Evolutionary conservation across 2,888 invertebrate genomes (phyloP).

Genomic region (Itoplectis maculator): DNA sequence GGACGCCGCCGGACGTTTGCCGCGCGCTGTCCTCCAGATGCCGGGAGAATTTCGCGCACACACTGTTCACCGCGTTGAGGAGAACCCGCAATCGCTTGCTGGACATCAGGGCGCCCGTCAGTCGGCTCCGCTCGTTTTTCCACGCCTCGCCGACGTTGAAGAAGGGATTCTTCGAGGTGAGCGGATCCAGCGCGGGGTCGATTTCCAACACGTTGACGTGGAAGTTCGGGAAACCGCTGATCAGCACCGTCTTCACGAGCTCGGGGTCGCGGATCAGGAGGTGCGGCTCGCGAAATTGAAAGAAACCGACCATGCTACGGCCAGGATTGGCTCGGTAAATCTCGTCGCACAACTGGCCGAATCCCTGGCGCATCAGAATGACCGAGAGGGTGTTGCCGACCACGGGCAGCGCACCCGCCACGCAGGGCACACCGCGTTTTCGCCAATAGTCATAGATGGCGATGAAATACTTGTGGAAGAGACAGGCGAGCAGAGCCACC

Average conservation of each 20-base stretch:
- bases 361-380: slow-evolving; percentile 22
- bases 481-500: slow-evolving; percentile 24
- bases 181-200: slow-evolving; percentile 70
- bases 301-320: slow-evolving; percentile 75
- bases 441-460: slow-evolving; percentile 67
- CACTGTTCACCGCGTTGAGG: slow-evolving; percentile 72
- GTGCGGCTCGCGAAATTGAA: slow-evolving; percentile 67
- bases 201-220: slow-evolving; percentile 68
- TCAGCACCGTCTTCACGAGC: slow-evolving; percentile 74
- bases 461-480: slow-evolving; percentile 61
- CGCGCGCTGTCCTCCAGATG: slow-evolving; percentile 43
- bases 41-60: slow-evolving; percentile 71
- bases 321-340: slow-evolving; percentile 66
- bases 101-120: slow-evolving; percentile 56
- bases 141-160: slow-evolving; percentile 73
- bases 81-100: slow-evolving; percentile 68
- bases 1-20: slow-evolving; percentile 22
- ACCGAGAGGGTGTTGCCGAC: slow-evolving; percentile 72
- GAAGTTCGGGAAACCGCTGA: slow-evolving; percentile 76
- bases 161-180: slow-evolving; percentile 77
- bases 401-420: slow-evolving; percentile 63
- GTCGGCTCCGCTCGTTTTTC: slow-evolving; percentile 66
- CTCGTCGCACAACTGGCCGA: slow-evolving; percentile 50
- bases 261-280: slow-evolving; percentile 76
- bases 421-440: slow-evolving; percentile 65